Base-by-base conservation (phyloP, 2,888 invertebrate species). In the Pteria penguin region DNA sequence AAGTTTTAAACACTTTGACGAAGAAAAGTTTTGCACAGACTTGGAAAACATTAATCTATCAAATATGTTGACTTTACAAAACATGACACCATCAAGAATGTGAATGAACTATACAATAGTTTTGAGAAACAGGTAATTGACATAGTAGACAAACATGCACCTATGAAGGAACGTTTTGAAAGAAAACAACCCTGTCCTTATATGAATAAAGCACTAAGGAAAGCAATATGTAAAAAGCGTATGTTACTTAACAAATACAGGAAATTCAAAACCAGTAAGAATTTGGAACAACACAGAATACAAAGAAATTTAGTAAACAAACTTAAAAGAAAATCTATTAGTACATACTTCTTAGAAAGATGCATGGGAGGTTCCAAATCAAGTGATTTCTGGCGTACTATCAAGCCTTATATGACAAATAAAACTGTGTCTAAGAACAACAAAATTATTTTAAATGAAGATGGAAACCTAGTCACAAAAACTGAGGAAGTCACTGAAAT, bases 401-500 rank as follows among this genome's bases (percentile, higher is more conserved):
- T 36, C 45, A 36, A 36, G 14, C 45, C 45, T 8, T 36, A 36
- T 14, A 36, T 36, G 45, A 8, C 45, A 36, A 36, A 36, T 14
- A 36, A 36, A 36, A 36, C 45, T 8, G 45, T 36, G 24, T 45
- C 4, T 14, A 36, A 36, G 14, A 36, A 36, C 45, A 36, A 14
- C 14, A 36, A 36, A 14, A 36, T 36, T 14, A 5, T 36, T 8
- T 36, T 36, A 14, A 4, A 4, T 36, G 65, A 65, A 65, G 26
- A 36, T 36, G 45, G 72, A 72, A 66, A 31, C 57, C 29, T 66
- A n/a, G 45, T 66, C 1, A 65, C 14, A 57, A 8, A 32, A 27
- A 55, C 55, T 14, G 4, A 24, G 2, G 8, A 72, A 2, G 52
- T 72, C 24, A 36, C 27, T n/a, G 33, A 57, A 24, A 52, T 32